Evolutionary conservation across 2,888 invertebrate species (phyloP), one percentile per base, ranked within the genome.

Genomic region (Dendrolimus houi): DNA sequence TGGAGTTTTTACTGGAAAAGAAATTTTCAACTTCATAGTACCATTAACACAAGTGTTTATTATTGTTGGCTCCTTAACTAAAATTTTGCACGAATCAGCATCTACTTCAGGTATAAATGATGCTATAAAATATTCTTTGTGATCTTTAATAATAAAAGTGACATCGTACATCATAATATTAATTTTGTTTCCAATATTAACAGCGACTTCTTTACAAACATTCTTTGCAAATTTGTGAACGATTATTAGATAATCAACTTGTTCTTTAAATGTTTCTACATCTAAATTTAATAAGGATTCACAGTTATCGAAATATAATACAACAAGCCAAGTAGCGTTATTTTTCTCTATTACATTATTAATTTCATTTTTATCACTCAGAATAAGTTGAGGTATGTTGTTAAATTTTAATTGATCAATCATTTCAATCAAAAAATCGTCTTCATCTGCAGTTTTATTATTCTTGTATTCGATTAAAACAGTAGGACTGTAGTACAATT

Each of bases 11-110:
- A 60, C 55, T 0, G 81, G 79, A 65, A 82, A 84, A 0, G 68
- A 57, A 1, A 59, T 56, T 1, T 60, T 58, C 1, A 58, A 63
- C 41, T 60, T n/a, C 29, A 79, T 52, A 8, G 41, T 56, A 1
- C 77, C 78, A 58, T 74, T 69, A 1, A 55, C 9, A 61, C 84
- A 85, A 12, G 57, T 59, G 59, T 77, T 83, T 29, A 82, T 70
- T 53, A 59, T 53, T 2, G 55, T 55, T 2, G 69, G 62, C 56
- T 61, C 58, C 1, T 64, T 56, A 17, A 68, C 61, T 2, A 66
- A 57, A 17, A 65, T 63, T 56, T 66, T 52, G 60, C 87, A 87
- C 0, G 71, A 75, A 2, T 59, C 56, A 55, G 56, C 61, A 56
- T 85, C 69, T 1, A 81, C 68, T 62, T 67, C 61, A 3, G 80